Percentiles rank a stretch among this genome's conserved stretches.
phyloP scores from a whole-genome alignment of 2,888 invertebrate genomes.

The Eupithecia vulgata region DNA sequence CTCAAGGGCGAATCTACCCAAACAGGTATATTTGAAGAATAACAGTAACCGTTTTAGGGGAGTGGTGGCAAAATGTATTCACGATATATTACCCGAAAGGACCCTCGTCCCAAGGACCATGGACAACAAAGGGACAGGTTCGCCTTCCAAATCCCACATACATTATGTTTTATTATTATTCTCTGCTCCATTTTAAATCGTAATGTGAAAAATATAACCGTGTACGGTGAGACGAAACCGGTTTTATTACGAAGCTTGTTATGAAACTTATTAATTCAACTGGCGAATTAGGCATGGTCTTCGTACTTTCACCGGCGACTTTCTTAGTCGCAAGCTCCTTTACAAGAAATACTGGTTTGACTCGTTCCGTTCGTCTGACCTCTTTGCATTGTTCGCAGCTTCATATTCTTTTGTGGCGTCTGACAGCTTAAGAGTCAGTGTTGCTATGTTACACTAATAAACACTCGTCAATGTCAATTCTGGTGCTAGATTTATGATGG shows the following conservation, averaged over 20 bases:
- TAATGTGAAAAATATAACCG: conserved; percentile 58
- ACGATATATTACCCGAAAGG: conserved; percentile 58
- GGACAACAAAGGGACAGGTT: conserved; percentile 65
- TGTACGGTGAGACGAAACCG: conserved; percentile 59
- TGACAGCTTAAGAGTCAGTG: conserved; percentile 56
- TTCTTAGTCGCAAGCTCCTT: conserved; percentile 64
- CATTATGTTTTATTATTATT: conserved; percentile 66
- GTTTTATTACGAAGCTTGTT: conserved; percentile 73
- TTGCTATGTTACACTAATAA: conserved; percentile 49
- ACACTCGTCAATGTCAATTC: conserved; percentile 62
- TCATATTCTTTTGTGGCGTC: conserved; percentile 59
- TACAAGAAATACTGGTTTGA: conserved; percentile 64
- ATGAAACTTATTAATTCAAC: conserved; percentile 74
- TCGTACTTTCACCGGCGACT: conserved; percentile 78
- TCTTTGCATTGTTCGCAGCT: conserved; percentile 66
- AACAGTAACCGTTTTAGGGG: conserved; percentile 62
- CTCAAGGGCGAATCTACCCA: conserved; percentile 51
- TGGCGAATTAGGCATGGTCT: conserved; percentile 69
- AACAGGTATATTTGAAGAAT: conserved; percentile 58
- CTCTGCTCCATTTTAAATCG: conserved; percentile 59
- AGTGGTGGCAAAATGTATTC: conserved; percentile 61
- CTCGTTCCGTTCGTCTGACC: conserved; percentile 66
- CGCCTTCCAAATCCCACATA: conserved; percentile 64
- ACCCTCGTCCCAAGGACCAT: conserved; percentile 55
- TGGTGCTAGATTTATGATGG: conserved; percentile 49